Evolutionary conservation across 30 jellyfish, hydroid and myxozoan genomes (phyloP), one percentile per base, ranked within the genome.

Genomic region (Clytia hemisphaerica): DNA sequence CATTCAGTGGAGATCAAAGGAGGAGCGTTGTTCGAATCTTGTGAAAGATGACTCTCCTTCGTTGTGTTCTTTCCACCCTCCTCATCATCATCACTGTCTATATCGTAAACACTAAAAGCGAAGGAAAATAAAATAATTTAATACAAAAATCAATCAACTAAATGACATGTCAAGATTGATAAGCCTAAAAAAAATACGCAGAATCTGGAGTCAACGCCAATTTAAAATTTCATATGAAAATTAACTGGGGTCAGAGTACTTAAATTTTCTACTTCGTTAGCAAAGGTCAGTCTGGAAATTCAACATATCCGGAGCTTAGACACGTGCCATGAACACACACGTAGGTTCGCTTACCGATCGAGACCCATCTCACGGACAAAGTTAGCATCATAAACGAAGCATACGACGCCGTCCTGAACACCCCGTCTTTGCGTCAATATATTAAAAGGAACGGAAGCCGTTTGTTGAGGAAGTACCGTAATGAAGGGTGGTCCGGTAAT

Each of bases 401-500:
- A 54, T 26, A 91, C 46, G 49, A 67, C 83, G 10, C 95, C 99
- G 61, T 91, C 91, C 22, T 54, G 59, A 9, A 50, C 24, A 21
- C 99, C 99, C 32, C 99, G 79, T 59, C 63, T 71, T 94, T 80
- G 71, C 1, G 99, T 92, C 34, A 45, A 60, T 35, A 82, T n/a
- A 15, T 79, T 45, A 27, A 91, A 58, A 4, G 78, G 69, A 25
- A 81, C 62, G 31, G 61, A 65, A 42, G 72, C 94, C 4, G 93
- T 66, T 60, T 83, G 99, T 30, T 37, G 64, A 0, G 99, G 95
- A 28, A 91, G 90, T 18, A 91, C 94, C 12, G 85, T 55, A 6
- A 91, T 15, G 26, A 45, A 65, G 26, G 80, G 62, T 6, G 95
- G 91, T 10, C 95, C 95, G 28, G 85, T 21, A 31, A 83, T 60